Evolutionary conservation across 2,113 vertebrate species (phyloP), one percentile per base, ranked within the genome.

Genomic region (Melanerpes aurifrons): DNA sequence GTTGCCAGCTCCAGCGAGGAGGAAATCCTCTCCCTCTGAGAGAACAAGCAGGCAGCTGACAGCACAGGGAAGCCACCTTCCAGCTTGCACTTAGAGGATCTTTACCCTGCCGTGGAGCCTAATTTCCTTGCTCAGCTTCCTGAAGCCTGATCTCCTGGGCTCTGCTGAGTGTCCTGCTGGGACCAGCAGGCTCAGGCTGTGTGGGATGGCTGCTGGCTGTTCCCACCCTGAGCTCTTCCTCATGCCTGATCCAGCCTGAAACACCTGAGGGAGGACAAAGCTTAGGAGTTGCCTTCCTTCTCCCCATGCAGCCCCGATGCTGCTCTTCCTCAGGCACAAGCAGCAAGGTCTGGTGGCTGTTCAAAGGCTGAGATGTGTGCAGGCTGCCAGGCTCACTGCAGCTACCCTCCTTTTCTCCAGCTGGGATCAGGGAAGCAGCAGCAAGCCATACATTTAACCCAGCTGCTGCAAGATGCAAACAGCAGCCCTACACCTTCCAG

Each of bases 51-150:
- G 3, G 57, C 29, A 1, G 35, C 15, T 83, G 86, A 35, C 91
- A 90, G 45, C 75, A 77, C 85, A 35, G 40, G 89, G 82, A 45
- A 78, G 82, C 86, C 28, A 7, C 31, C 69, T 58, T 40, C 58
- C 10, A 0, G 32, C 1, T 2, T 4, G 0, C 4, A 13, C 8
- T 32, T 43, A 64, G 20, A 59, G 4, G 56, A 10, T 32, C 66
- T 62, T 29, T 5, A 0, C 21, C 0, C 5, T 40, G 48, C 61
- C 2, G 0, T 5, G 32, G 61, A 77, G 85, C 82, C 73, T 75
- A 2, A 2, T 40, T 18, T 57, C 78, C 5, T 43, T 29, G 43
- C 75, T 84, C 58, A 2, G 81, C 61, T 87, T 82, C 10, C n/a
- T 11, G 29, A 62, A 35, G 86, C n/a, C 79, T 32, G 19, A 48